Base-by-base conservation (phyloP, 2,888 invertebrate genomes). In the Agrotis segetum region DNA sequence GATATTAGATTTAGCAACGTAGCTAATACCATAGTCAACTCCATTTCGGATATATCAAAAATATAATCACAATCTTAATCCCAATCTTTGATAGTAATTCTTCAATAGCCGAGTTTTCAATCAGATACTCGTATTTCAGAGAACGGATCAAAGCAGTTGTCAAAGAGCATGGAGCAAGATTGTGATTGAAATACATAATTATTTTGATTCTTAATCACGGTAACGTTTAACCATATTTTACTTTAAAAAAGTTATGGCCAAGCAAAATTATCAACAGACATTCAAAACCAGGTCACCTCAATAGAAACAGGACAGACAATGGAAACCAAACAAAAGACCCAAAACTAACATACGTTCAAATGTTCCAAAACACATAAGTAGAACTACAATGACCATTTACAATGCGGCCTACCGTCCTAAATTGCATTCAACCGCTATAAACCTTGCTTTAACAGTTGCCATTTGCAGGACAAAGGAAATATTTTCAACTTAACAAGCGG, bases 381-480 rank as follows among this genome's bases (percentile, higher is more conserved):
- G 19, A 58, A 62, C 34, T 40, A 55, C 60, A 50, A 69, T 63
- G 46, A 47, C 40, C 34, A 67, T 74, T 24, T 50, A 79, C n/a
- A 17, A 24, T 34, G 50, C 47, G 63, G 67, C 47, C 17, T 21
- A 52, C 64, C 67, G 21, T 66, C 52, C 62, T 69, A 70, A 75
- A 72, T 70, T 70, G 69, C 71, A 79, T 68, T 61, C 50, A 46
- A 58, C 60, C 63, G 29, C 40, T 70, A 59, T 29, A 61, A 58
- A 60, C 66, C 60, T 47, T 58, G 52, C 46, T 67, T 71, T 29
- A 65, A 69, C 67, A 47, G 52, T 52, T 24, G 9, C 58, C 40
- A 49, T 82, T 72, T 70, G 58, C 49, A 29, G 44, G 71, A 79
- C 74, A 75, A 68, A 75, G 77, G 82, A 77, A 84, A 71, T 77